These are phyloP conservation scores for Darevskia mixta DNA, from an alignment of 2,797 vertebrate genomes.

Conservation along the genomic window DNA sequence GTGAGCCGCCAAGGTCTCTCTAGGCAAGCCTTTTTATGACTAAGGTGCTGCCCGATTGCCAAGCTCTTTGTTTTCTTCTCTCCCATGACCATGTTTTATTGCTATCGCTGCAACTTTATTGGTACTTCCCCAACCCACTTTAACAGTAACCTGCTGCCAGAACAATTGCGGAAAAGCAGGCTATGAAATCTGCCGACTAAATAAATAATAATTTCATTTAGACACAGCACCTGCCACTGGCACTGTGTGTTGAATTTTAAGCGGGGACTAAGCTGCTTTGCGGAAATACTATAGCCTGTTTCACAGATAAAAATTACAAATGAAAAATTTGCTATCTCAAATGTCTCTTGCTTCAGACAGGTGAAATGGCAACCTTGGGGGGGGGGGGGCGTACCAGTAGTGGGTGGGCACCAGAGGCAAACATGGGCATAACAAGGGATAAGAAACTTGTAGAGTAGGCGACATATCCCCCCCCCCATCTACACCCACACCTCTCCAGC, in stretches of 20 bases:
- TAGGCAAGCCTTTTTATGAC: not conserved
- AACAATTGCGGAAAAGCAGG: not conserved
- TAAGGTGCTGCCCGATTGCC: not conserved
- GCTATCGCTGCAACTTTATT: not conserved
- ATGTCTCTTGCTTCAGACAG: not conserved
- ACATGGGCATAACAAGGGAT: too few species aligned
- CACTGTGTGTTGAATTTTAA: not conserved
- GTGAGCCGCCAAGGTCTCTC: not conserved
- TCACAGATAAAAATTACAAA: not conserved
- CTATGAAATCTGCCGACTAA: not conserved
- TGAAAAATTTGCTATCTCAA: not conserved
- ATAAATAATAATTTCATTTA: not conserved
- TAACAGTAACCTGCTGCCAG: not conserved
- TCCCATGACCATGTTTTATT: not conserved
- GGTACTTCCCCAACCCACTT: not conserved
- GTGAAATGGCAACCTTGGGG: too few species aligned
- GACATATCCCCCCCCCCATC: too few species aligned
- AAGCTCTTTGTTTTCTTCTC: not conserved
- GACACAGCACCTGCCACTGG: not conserved
- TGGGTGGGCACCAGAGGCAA: too few species aligned
- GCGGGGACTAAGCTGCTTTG: not conserved
- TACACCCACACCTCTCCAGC: too few species aligned
- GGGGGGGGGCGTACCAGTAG: too few species aligned
- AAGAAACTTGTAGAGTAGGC: too few species aligned
- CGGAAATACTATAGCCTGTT: not conserved